Conservation (phyloP, 2,888 invertebrate genomes). For the Dendrolimus pini region DNA sequence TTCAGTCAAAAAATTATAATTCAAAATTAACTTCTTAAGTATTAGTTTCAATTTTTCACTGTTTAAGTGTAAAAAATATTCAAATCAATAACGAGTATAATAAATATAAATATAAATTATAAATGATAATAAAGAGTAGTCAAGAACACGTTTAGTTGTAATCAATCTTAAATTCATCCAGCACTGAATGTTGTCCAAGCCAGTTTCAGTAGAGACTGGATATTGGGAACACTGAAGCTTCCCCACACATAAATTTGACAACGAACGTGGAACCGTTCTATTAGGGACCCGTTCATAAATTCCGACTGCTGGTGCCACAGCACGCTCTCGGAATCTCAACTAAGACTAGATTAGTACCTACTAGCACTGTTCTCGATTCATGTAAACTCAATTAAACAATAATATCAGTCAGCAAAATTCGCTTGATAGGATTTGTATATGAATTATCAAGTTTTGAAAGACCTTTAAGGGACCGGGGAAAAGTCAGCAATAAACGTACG, state of each 20-base stretch:
- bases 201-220: background rate
- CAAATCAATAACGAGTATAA: too few relatives aligned
- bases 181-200: background rate
- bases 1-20: too few relatives aligned
- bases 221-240: background rate
- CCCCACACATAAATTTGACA: conserved; percentile 6
- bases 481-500: too few relatives aligned
- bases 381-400: background rate
- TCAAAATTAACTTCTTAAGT: too few relatives aligned
- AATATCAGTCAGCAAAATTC: too few relatives aligned
- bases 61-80: too few relatives aligned
- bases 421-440: too few relatives aligned
- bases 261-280: conserved; percentile 6
- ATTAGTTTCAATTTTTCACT: too few relatives aligned
- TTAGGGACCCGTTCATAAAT: conserved; percentile 16
- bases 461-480: too few relatives aligned
- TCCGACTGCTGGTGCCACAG: conserved; percentile 10
- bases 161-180: background rate
- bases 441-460: too few relatives aligned
- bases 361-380: background rate
- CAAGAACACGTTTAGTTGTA: background rate
- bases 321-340: conserved; percentile 3
- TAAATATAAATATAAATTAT: too few relatives aligned
- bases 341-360: background rate
- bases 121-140: too few relatives aligned